Conservation (phyloP, 2,113 vertebrate species). For the Hydrolagus affinis region DNA sequence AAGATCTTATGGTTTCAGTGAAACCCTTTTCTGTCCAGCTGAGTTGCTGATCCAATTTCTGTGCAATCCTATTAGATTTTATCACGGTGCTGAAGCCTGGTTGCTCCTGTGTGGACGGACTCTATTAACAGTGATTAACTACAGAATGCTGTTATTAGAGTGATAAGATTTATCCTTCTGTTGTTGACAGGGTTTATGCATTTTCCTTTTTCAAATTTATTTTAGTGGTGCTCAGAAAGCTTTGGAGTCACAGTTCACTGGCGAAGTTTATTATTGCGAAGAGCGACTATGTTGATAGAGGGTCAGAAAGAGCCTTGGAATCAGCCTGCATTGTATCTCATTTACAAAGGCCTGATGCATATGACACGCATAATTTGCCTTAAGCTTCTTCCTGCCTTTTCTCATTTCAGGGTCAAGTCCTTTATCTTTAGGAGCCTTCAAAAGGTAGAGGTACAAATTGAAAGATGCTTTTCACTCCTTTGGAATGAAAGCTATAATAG, state of each 20-base stretch:
- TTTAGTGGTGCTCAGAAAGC: neutral
- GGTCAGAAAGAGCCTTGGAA: neutral
- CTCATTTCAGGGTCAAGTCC: neutral
- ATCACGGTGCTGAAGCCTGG: neutral
- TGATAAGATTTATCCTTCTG: constrained; percentile 10
- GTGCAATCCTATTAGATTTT: neutral
- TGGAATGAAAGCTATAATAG: constrained; percentile 19
- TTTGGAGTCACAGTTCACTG: constrained; percentile 1
- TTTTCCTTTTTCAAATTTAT: neutral
- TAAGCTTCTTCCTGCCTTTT: neutral
- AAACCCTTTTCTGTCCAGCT: neutral
- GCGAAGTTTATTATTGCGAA: neutral
- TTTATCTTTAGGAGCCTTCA: neutral
- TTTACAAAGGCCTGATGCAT: neutral
- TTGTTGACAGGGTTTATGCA: neutral
- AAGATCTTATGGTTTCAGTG: neutral
- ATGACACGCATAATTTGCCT: constrained; percentile 14
- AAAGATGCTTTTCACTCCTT: constrained; percentile 17
- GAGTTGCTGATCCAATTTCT: neutral
- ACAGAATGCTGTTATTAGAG: neutral
- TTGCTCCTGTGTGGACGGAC: neutral
- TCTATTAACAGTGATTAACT: neutral
- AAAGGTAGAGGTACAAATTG: neutral
- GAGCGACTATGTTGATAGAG: neutral
- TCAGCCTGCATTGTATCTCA: neutral